phyloP scores from a whole-genome alignment of 2,888 invertebrate genomes.

The Colletes collaris region DNA sequence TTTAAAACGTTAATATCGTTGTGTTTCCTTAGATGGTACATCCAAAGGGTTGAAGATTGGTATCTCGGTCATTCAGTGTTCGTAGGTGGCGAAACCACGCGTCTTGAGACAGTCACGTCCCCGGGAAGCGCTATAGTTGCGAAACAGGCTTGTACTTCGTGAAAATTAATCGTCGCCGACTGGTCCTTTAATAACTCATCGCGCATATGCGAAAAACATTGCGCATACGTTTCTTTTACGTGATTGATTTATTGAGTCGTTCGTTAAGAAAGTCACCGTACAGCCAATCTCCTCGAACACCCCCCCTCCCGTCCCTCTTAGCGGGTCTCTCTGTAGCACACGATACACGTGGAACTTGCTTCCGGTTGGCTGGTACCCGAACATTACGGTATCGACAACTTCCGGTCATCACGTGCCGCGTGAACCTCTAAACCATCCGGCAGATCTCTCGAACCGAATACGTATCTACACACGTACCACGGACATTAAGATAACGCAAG shows the following conservation, averaged over 20 bases:
- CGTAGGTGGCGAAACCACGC: not conserved
- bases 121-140: not conserved
- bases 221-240: slow-evolving; percentile 72
- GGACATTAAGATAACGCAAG: slow-evolving; percentile 31
- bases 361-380: slow-evolving; percentile 75
- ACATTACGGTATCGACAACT: slow-evolving; percentile 78
- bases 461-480: slow-evolving; percentile 33
- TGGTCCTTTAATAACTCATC: slow-evolving; percentile 49
- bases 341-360: slow-evolving; percentile 73
- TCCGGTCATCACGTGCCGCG: slow-evolving; percentile 70
- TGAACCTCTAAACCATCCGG: slow-evolving; percentile 35
- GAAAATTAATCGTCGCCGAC: slow-evolving; percentile 28
- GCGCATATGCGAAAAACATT: slow-evolving; percentile 62
- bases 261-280: slow-evolving; percentile 70
- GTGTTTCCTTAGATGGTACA: too few relatives aligned
- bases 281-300: slow-evolving; percentile 43
- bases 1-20: too few relatives aligned
- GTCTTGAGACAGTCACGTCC: not conserved
- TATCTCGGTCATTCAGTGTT: not conserved
- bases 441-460: slow-evolving; percentile 50
- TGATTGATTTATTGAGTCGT: slow-evolving; percentile 73
- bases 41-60: too few relatives aligned
- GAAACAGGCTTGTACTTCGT: not conserved
- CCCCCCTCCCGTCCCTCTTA: slow-evolving; percentile 4
- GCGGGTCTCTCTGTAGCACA: slow-evolving; percentile 63